Percentiles rank a stretch among this genome's conserved stretches.
phyloP scores from a whole-genome alignment of 2,113 vertebrate species.

The Baryphthengus martii region DNA sequence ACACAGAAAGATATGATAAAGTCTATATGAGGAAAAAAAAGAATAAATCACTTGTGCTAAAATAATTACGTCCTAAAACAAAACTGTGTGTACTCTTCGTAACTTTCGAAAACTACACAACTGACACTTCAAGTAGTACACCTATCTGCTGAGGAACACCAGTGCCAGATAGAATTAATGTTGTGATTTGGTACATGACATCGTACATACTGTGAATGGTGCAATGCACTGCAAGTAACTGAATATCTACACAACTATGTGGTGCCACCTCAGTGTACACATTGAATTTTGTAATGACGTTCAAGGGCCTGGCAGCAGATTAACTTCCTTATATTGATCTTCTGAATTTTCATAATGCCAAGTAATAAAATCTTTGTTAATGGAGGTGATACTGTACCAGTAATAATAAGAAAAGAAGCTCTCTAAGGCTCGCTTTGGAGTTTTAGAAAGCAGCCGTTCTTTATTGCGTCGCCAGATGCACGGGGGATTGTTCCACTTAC shows the following conservation, averaged over 20 bases:
- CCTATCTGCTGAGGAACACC: not conserved
- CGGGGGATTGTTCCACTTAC: no score
- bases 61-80: not conserved
- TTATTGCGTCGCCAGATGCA: no score
- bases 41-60: fast-evolving
- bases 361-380: not conserved
- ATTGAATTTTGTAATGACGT: not conserved
- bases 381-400: no score
- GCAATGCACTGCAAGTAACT: not conserved
- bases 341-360: not conserved
- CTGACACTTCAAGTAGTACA: not conserved
- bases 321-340: not conserved
- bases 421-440: no score
- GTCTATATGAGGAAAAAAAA: not conserved
- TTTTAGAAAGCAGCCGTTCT: no score
- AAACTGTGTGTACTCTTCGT: not conserved
- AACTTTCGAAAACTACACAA: not conserved
- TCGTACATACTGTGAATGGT: not conserved
- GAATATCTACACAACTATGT: not conserved
- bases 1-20: not conserved
- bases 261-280: not conserved
- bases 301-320: not conserved
- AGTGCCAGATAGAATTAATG: not conserved
- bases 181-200: not conserved
- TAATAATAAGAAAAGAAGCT: no score